Base-by-base conservation (phyloP, 2,113 vertebrate species). In the Alces alces region DNA sequence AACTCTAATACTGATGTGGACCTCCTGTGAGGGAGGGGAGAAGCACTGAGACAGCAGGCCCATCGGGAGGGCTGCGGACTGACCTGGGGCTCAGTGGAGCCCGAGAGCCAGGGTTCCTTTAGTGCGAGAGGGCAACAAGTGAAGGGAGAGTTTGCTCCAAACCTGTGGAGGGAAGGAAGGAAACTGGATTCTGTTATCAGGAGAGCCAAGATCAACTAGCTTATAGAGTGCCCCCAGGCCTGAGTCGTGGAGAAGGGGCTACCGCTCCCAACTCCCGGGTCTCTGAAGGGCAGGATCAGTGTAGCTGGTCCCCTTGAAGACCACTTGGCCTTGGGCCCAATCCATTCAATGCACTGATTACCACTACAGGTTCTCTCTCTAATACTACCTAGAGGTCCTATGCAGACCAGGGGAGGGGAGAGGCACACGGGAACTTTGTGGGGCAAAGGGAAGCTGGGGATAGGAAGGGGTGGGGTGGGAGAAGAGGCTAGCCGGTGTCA, bases 1-100 rank as follows among this genome's bases (percentile, higher is more conserved):
- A 97, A 95, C 83, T 98, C 97, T 95, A 98, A 98, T 97, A 98
- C 98, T 98, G 97, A 97, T 13, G 45, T 58, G 88, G 79, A 96
- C 89, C 85, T 94, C 96, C 73, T 57, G 50, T 3, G 6, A 86
- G 86, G 95, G 96, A 94, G 83, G 30, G 85, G 85, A 96, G 85
- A 61, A 93, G 64, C 82, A 97, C 95, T 97, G 90, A 96, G 52
- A 52, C 55, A 60, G 82, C 94, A 96, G 86, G 90, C 84, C 96
- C 78, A 30, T 47, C 88, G 83, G 43, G 70, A 89, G 95, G 58
- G 88, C 95, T 86, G 27, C 12, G 1, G 95, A 86, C 84, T 88
- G 88, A 88, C 95, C 96, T 90, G 89, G 96, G 91, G 55, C 95
- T 94, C 94, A 64, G n/a, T 39, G 66, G 79, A 86, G 82, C 96